Conservation (phyloP, 2,888 invertebrate species). For the Gisinianus flammeolus region DNA sequence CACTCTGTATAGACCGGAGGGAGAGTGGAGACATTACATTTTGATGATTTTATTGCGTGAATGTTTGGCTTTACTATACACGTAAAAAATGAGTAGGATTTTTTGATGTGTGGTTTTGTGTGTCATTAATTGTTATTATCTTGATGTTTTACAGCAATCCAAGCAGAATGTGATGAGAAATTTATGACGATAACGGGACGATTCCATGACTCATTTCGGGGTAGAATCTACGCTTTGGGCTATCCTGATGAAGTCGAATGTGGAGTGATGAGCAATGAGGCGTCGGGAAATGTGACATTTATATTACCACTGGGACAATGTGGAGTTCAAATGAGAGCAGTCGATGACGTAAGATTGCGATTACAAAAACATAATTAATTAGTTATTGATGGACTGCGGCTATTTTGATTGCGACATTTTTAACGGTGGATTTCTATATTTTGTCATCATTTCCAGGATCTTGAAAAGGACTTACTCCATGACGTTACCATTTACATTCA, state of each 20-base stretch:
- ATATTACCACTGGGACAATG: constrained; percentile 54
- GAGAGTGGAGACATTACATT: too few relatives aligned
- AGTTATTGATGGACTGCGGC: constrained; percentile 1
- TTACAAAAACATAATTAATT: constrained; percentile 1
- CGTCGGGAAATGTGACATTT: constrained; percentile 52
- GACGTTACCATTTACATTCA: constrained; percentile 57
- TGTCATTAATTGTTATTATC: neutral
- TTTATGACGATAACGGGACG: constrained; percentile 50
- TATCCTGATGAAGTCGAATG: constrained; percentile 58
- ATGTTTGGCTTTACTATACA: too few relatives aligned
- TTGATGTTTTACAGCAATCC: constrained; percentile 31
- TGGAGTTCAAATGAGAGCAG: constrained; percentile 55
- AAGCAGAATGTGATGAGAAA: constrained; percentile 51
- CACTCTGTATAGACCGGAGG: too few relatives aligned
- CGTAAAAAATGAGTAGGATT: too few relatives aligned
- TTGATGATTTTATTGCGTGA: too few relatives aligned
- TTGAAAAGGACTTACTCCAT: constrained; percentile 52
- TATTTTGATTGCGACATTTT: constrained; percentile 1
- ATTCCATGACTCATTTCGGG: constrained; percentile 52
- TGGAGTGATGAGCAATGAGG: constrained; percentile 45
- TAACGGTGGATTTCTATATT: neutral
- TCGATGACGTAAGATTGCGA: constrained; percentile 47
- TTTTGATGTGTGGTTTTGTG: too few relatives aligned
- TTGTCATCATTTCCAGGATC: constrained; percentile 42
- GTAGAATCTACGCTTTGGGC: constrained; percentile 55